These are phyloP conservation scores for Sebastes paucispinis DNA, from an alignment of 2,797 vertebrate species.

Conservation along the genomic window DNA sequence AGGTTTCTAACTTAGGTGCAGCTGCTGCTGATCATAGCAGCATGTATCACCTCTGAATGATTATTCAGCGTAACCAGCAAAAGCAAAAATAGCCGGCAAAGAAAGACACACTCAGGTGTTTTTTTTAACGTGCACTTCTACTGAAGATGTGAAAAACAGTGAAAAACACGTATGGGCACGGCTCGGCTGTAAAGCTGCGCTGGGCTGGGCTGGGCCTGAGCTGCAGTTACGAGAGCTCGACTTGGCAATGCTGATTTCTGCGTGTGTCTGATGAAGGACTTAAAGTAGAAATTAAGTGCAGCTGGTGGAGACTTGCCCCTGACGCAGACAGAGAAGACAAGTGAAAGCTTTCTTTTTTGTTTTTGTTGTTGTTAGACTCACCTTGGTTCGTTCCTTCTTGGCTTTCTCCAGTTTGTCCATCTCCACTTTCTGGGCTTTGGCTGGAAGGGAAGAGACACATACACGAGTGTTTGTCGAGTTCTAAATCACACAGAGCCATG, in stretches of 20 bases:
- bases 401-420: constrained; percentile 99
- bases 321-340: constrained; percentile 22
- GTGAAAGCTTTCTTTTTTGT: neutral
- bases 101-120: neutral
- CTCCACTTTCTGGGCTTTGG: constrained; percentile 97
- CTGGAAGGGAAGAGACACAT: constrained; percentile 63
- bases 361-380: constrained; percentile 63
- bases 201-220: neutral
- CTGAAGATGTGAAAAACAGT: neutral
- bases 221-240: constrained; percentile 25
- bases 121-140: neutral
- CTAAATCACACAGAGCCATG: neutral
- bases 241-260: constrained; percentile 14
- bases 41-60: neutral
- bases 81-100: neutral
- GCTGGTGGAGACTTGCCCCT: constrained; percentile 67
- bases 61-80: neutral
- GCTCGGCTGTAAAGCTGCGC: neutral
- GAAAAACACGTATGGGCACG: neutral
- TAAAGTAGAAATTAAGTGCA: constrained; percentile 27
- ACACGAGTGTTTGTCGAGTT: neutral
- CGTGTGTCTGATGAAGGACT: constrained; percentile 4
- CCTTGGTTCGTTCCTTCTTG: constrained; percentile 97
- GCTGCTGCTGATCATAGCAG: constrained; percentile 24
- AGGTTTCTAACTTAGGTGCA: neutral